A percentile compares a stretch with the other conserved stretches of the same genome.
Conservation (phyloP, 2,888 invertebrate species). For the Strigamia crassipes region DNA sequence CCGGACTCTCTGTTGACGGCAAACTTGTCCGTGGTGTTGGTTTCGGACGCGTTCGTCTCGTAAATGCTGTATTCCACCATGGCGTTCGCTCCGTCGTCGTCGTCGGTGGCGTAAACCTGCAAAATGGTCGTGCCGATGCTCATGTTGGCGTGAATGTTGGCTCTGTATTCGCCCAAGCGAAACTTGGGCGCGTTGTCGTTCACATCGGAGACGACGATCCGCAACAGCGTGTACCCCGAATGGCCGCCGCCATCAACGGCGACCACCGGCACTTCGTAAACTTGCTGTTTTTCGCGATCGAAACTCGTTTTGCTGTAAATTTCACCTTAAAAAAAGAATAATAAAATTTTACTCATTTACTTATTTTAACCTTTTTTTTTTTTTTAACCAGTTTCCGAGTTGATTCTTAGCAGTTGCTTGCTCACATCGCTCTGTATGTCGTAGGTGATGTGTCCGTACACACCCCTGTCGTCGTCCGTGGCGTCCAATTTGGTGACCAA, state of each 20-base stretch:
- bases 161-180: slow-evolving; percentile 61
- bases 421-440: slow-evolving; percentile 57
- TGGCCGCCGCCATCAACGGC: slow-evolving; percentile 59
- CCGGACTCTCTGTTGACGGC: slow-evolving; percentile 76
- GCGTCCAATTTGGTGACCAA: slow-evolving; percentile 78
- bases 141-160: slow-evolving; percentile 58
- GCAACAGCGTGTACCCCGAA: slow-evolving; percentile 65
- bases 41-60: slow-evolving; percentile 65
- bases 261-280: slow-evolving; percentile 57
- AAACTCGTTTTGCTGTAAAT: slow-evolving; percentile 56
- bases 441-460: slow-evolving; percentile 68
- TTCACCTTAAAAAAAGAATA: slow-evolving; percentile 54
- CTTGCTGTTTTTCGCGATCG: slow-evolving; percentile 56
- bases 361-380: slow-evolving; percentile 57
- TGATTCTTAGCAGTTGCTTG: slow-evolving; percentile 59
- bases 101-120: slow-evolving; percentile 71
- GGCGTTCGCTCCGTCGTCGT: slow-evolving; percentile 75
- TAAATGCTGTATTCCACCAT: slow-evolving; percentile 77
- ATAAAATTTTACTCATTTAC: too few species aligned
- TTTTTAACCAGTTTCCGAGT: slow-evolving; percentile 61
- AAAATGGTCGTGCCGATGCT: slow-evolving; percentile 57
- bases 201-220: slow-evolving; percentile 76
- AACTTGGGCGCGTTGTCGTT: slow-evolving; percentile 91
- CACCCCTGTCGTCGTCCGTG: slow-evolving; percentile 79
- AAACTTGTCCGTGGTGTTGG: slow-evolving; percentile 71